phyloP scores from a whole-genome alignment of 2,888 invertebrate species.

The Strigamia transsilvanica region DNA sequence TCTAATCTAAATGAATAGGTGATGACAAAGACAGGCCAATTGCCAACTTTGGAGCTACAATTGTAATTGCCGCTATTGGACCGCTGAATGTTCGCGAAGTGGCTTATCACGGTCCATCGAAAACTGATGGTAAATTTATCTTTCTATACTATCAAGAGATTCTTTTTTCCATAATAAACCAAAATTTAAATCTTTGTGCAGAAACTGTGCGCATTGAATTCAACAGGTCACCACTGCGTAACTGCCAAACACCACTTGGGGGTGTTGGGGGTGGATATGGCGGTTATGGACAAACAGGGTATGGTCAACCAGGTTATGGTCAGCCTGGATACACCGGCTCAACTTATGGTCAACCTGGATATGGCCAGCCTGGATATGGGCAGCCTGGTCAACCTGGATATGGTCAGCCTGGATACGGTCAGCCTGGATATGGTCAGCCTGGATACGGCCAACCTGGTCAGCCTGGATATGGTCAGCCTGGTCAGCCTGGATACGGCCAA shows the following conservation, averaged over 20 bases:
- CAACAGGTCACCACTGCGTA: conserved; percentile 54
- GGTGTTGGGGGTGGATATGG: neutral
- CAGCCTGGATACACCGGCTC: conserved; percentile 24
- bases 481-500: conserved; percentile 46
- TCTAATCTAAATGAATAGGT: conserved; percentile 54
- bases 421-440: conserved; percentile 52
- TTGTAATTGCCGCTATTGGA: conserved; percentile 88
- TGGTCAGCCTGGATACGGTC: conserved; percentile 53
- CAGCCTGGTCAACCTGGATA: conserved; percentile 53
- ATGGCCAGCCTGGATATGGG: conserved; percentile 51
- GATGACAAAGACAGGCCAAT: conserved; percentile 67
- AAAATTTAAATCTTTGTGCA: neutral
- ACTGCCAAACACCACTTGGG: conserved; percentile 52
- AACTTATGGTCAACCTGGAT: conserved; percentile 48
- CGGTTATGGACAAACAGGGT: conserved; percentile 51
- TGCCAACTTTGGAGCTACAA: conserved; percentile 74
- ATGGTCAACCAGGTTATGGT: conserved; percentile 49
- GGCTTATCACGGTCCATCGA: conserved; percentile 73
- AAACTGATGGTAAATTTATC: neutral
- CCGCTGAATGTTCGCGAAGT: conserved; percentile 82
- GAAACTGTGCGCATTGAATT: conserved; percentile 55
- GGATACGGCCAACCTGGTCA: conserved; percentile 50
- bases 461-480: too few relatives aligned
- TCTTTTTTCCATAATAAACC: neutral
- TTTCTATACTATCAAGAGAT: neutral